Evolutionary conservation across 2,113 vertebrate species (phyloP).

Genomic region (Ivindomyrus marchei): DNA sequence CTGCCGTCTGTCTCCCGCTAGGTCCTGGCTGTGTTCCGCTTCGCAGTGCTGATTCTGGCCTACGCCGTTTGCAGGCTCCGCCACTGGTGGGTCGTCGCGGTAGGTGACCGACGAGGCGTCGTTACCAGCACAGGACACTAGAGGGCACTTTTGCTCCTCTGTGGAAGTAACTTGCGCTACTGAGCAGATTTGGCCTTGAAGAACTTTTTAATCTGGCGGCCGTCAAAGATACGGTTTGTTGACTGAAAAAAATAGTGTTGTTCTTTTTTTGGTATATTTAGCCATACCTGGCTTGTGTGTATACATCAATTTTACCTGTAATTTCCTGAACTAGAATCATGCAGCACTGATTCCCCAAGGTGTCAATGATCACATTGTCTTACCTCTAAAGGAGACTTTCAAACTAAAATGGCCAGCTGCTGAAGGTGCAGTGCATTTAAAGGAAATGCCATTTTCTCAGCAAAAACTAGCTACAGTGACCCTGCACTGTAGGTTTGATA

Average conservation of each 20-base stretch:
- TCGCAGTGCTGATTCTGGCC: constrained; percentile 81
- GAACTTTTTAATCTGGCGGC: not conserved
- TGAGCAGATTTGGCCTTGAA: not conserved
- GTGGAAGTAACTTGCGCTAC: not conserved
- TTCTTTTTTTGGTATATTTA: not conserved
- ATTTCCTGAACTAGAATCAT: not conserved
- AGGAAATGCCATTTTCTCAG: not conserved
- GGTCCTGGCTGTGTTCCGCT: constrained; percentile 89
- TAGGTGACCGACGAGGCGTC: constrained; percentile 54
- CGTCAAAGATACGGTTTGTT: not conserved
- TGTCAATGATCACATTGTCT: not conserved
- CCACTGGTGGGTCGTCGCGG: constrained; percentile 96
- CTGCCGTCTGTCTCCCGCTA: constrained; percentile 52
- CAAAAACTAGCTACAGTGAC: not conserved
- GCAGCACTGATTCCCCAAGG: not conserved
- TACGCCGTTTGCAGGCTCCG: constrained; percentile 85
- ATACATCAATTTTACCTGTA: not conserved
- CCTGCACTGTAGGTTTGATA: not conserved
- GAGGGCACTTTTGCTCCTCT: not conserved
- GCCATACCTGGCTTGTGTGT: not conserved
- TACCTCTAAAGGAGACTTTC: not conserved
- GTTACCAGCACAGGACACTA: not conserved
- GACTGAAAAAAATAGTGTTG: not conserved
- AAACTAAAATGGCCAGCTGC: not conserved
- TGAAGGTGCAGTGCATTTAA: not conserved